Evolutionary conservation across 1,140 invertebrate species (phyloP).

Genomic region (Hylyphantes graminicola): DNA sequence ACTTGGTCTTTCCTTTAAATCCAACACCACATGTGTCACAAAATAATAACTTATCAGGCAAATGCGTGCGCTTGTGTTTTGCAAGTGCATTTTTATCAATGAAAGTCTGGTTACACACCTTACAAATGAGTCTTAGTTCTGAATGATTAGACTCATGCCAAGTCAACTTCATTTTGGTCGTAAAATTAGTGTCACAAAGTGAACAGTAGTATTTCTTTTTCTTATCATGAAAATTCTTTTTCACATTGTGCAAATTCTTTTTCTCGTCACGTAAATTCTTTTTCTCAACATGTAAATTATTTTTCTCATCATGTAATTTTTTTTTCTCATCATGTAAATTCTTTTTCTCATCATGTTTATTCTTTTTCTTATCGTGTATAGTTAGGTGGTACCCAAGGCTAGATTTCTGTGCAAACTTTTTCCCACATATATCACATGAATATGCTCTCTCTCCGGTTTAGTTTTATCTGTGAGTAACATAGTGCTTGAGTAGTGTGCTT

Average conservation of each 20-base stretch:
- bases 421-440: constrained; percentile 26
- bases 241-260: too few species aligned
- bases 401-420: constrained; percentile 12
- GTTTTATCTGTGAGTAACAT: constrained; percentile 38
- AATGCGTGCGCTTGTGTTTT: constrained; percentile 1
- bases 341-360: too few species aligned
- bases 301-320: too few species aligned
- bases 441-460: constrained; percentile 49
- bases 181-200: constrained; percentile 33
- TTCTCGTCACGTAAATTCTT: too few species aligned
- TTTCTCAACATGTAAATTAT: too few species aligned
- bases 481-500: constrained; percentile 36
- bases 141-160: constrained; percentile 69
- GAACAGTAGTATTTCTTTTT: constrained; percentile 9
- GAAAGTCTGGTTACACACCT: constrained; percentile 74
- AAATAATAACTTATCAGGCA: not conserved
- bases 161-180: not conserved
- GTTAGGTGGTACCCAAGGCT: not conserved
- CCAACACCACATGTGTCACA: not conserved
- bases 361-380: constrained; percentile 1
- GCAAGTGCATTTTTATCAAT: not conserved
- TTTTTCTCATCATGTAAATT: too few species aligned
- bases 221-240: too few species aligned
- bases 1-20: not conserved
- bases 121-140: constrained; percentile 73